Evolutionary conservation across 2,797 vertebrate species (phyloP), one percentile per base, ranked within the genome.

Genomic region (Melanotaenia maccullochi): DNA sequence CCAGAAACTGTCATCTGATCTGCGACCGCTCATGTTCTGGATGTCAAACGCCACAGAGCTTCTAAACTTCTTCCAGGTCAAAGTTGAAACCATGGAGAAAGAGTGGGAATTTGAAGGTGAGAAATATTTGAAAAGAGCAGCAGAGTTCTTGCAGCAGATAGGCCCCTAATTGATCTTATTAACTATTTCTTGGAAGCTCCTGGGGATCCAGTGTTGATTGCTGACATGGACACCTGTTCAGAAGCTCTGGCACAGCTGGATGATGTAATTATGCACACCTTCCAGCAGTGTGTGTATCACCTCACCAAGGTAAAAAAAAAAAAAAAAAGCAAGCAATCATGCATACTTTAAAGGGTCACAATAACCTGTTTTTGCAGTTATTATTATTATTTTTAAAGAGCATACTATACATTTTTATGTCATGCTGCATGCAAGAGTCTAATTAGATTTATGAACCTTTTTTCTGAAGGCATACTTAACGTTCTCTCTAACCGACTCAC

Each of bases 201-300:
- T 4, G 94, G 94, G 55, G 97, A 97, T 84, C 95, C 96, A 5
- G 88, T 96, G 85, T 90, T 97, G 79, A 95, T 95, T 60, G 94
- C 93, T 72, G 97, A 98, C 89, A 93, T 97, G 94, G 97, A 98
- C 93, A 94, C 93, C 38, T 97, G 96, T 81, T 97, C 97, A 1
- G 97, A 98, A 77, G 96, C 97, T 14, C 91, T 98, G 92, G 96
- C 94, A 1, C 95, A 96, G 86, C 94, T 98, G 76, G 97, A 98
- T 89, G 97, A 98, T 66, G 95, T 98, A 90, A 97, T 98, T 69
- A 97, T 97, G 97, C 97, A 97, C 82, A 98, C 97, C 25, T 98
- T 98, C 89, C 97, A 98, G 89, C 97, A 97, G 90, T 97, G 96
- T 56, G 97, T 98, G 64, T 98, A 98, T 86, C 97, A 98, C 91